Base-by-base conservation (phyloP, 35 echinoderm and acorn worm genomes). In the Apostichopus japonicus region DNA sequence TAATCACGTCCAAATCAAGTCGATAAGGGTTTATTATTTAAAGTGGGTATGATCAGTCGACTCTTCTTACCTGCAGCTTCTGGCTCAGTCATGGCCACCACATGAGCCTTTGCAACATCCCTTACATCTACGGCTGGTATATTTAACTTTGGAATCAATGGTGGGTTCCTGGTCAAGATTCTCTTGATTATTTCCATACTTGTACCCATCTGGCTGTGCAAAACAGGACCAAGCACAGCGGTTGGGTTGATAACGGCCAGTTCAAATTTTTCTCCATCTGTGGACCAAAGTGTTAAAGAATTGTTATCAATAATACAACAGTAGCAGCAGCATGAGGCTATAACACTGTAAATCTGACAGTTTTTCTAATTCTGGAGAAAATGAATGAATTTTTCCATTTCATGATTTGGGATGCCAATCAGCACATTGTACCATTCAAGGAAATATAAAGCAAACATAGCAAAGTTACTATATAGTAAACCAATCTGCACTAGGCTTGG, bases 251-350 rank as follows among this genome's bases (percentile, higher is more conserved):
- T 93, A n/a, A 90, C 91, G 13, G 87, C 92, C 54, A 96, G 92
- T 81, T 96, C 95, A 93, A 96, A 94, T 56, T 96, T 96, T 1
- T 80, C 67, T 13, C 77, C 92, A 83, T 91, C 94, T 95, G 77
- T 56, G n/a, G n/a, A 75, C 7, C 13, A 10, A 9, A 9, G 7
- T 61, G 0, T 61, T 61, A 61, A 3, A 61, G 13, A 61, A 61
- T 8, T 10, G 57, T 61, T 44, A 44, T 44, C 33, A 44, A 44
- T 44, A 44, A 44, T 44, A 44, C 33, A 44, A 3, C 33, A 44
- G 33, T 44, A 44, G 33, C 33, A 44, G 33, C 33, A 44, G 33
- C 33, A 44, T 44, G 33, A 44, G 33, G 33, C 33, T 44, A 44
- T 44, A 0, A 44, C 2, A 44, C 2, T 44, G 33, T 44, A 44